Conservation (phyloP, 2,797 vertebrate species). For the Psittacula derbiana region DNA sequence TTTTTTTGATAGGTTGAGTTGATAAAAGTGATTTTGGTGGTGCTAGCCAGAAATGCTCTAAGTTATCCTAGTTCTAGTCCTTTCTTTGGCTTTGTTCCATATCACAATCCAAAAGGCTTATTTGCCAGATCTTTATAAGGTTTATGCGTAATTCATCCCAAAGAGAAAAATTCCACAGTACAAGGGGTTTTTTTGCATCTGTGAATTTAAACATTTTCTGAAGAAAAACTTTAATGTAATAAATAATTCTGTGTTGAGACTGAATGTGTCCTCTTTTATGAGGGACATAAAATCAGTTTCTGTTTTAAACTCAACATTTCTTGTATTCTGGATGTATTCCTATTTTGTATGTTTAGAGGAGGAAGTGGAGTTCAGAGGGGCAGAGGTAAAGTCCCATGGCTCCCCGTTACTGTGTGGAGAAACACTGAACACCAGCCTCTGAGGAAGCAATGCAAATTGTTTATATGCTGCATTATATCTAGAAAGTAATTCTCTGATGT, state of each 20-base stretch:
- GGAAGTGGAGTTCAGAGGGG: background rate
- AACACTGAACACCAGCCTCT: background rate
- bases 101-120: background rate
- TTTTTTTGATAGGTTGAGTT: background rate
- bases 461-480: background rate
- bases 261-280: background rate
- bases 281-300: background rate
- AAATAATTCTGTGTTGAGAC: background rate
- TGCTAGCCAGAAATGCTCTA: background rate
- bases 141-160: background rate
- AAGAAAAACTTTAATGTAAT: background rate
- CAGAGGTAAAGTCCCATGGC: background rate
- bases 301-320: background rate
- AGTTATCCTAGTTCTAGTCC: background rate
- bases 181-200: background rate
- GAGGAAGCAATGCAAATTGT: slow-evolving; percentile 4
- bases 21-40: background rate
- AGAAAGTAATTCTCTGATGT: slow-evolving; percentile 13
- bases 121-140: background rate
- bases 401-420: background rate
- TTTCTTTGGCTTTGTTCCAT: background rate
- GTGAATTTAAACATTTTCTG: background rate
- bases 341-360: background rate
- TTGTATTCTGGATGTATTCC: background rate
- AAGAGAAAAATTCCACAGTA: background rate